phyloP scores from a whole-genome alignment of 2,888 invertebrate genomes.

The Mesorhabditis belari region DNA sequence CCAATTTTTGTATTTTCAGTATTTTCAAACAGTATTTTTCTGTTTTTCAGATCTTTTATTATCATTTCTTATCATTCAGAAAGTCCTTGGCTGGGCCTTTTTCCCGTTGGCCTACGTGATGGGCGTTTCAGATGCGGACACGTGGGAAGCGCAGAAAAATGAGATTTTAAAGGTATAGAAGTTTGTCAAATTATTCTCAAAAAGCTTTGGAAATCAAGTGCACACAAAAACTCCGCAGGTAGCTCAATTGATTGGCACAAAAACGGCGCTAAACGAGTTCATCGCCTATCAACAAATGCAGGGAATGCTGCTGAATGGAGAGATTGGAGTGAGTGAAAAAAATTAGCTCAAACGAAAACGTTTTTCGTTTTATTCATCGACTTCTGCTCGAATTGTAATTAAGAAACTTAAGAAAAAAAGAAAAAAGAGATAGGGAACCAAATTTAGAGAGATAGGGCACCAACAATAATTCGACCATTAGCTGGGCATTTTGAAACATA shows the following conservation, averaged over 20 bases:
- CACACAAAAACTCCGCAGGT: too few relatives aligned
- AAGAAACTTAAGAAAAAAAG: not conserved
- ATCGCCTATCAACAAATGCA: constrained; percentile 21
- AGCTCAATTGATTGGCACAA: constrained; percentile 19
- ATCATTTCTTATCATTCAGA: constrained; percentile 61
- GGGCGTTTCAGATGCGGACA: constrained; percentile 57
- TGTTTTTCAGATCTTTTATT: too few relatives aligned
- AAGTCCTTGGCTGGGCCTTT: constrained; percentile 76
- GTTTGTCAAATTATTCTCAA: not conserved
- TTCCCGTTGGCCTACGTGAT: constrained; percentile 80
- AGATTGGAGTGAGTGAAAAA: constrained; percentile 12
- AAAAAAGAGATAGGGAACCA: too few relatives aligned
- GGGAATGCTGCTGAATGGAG: constrained; percentile 10
- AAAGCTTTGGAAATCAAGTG: too few relatives aligned
- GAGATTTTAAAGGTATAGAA: constrained; percentile 7
- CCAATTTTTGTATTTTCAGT: too few relatives aligned
- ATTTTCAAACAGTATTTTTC: too few relatives aligned
- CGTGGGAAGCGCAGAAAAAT: constrained; percentile 1
- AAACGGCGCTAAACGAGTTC: constrained; percentile 22
- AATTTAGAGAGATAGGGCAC: too few relatives aligned
- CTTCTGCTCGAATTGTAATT: not conserved
- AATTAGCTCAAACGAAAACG: not conserved
- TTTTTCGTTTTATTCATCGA: not conserved
- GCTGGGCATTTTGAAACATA: too few relatives aligned
- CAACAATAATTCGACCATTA: too few relatives aligned